Percentiles rank a stretch among this genome's conserved stretches.
These are phyloP conservation scores for Drosophila nikananu DNA, from an alignment of 1,140 invertebrate genomes.

Conservation along the genomic window DNA sequence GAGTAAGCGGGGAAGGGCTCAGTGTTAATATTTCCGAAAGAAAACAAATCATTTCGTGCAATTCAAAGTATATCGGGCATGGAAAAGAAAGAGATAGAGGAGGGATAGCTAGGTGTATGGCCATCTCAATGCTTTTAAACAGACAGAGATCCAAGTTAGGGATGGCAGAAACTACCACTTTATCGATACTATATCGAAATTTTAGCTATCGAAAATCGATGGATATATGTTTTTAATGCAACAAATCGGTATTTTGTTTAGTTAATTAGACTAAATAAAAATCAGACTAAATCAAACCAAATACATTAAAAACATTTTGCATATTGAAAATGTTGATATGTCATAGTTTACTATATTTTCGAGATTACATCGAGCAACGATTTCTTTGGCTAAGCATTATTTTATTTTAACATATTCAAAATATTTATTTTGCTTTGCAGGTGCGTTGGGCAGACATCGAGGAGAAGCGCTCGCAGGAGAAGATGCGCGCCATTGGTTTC, in stretches of 20 bases:
- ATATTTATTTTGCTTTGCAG: slow-evolving; percentile 86
- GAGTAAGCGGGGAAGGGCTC: slow-evolving; percentile 80
- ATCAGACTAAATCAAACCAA: too few species aligned
- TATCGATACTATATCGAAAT: neutral
- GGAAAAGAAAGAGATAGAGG: neutral
- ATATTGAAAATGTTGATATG: too few species aligned
- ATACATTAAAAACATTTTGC: too few species aligned
- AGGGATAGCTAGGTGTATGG: neutral
- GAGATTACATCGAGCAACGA: too few species aligned
- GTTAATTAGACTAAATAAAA: too few species aligned
- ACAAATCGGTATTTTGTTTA: too few species aligned
- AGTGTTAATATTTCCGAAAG: neutral
- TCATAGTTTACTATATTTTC: too few species aligned
- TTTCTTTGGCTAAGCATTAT: too few species aligned
- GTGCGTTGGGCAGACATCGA: slow-evolving; percentile 99
- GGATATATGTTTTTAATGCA: too few species aligned
- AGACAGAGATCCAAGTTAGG: neutral
- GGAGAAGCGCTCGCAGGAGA: slow-evolving; percentile 94
- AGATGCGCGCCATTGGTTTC: slow-evolving; percentile 96
- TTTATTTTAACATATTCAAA: too few species aligned
- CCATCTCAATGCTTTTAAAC: neutral
- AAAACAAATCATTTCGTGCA: neutral
- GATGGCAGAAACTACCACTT: neutral
- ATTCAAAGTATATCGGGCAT: neutral
- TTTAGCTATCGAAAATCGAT: too few species aligned